A percentile compares a stretch with the other conserved stretches of the same genome.
These are phyloP conservation scores for Gouania willdenowi DNA, from an alignment of 2,797 vertebrate species.

Conservation along the genomic window DNA sequence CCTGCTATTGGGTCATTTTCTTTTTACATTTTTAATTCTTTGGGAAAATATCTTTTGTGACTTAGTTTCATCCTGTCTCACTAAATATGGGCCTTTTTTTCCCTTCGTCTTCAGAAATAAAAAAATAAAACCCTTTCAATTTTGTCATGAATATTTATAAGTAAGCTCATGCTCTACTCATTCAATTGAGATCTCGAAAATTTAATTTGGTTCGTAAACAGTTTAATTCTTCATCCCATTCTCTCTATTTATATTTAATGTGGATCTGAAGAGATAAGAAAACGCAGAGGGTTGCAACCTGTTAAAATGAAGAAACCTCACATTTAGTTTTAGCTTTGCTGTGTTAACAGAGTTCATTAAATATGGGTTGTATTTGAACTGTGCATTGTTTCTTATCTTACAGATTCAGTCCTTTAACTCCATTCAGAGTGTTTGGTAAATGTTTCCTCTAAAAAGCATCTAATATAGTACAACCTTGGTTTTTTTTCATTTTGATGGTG, in stretches of 20 bases:
- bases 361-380: too few relatives aligned
- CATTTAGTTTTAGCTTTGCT: too few relatives aligned
- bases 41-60: conserved; percentile 16
- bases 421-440: too few relatives aligned
- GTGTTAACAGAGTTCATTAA: too few relatives aligned
- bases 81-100: conserved; percentile 8
- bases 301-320: too few relatives aligned
- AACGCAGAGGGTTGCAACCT: conserved; percentile 13
- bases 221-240: conserved; percentile 68
- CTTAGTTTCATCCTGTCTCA: conserved; percentile 26
- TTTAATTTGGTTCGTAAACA: conserved; percentile 73
- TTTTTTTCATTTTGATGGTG: too few relatives aligned
- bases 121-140: conserved; percentile 59
- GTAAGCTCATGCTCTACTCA: conserved; percentile 65
- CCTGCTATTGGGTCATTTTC: conserved; percentile 44
- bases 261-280: conserved; percentile 35
- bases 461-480: too few relatives aligned
- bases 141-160: conserved; percentile 69
- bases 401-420: too few relatives aligned
- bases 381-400: too few relatives aligned
- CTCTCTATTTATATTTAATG: conserved; percentile 73
- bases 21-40: conserved; percentile 6
- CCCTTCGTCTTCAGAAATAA: conserved; percentile 52
- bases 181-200: conserved; percentile 68
- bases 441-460: too few relatives aligned